A percentile compares a stretch with the other conserved stretches of the same genome.
phyloP scores from a whole-genome alignment of 2,797 vertebrate genomes.

The Sylvilagus floridanus region DNA sequence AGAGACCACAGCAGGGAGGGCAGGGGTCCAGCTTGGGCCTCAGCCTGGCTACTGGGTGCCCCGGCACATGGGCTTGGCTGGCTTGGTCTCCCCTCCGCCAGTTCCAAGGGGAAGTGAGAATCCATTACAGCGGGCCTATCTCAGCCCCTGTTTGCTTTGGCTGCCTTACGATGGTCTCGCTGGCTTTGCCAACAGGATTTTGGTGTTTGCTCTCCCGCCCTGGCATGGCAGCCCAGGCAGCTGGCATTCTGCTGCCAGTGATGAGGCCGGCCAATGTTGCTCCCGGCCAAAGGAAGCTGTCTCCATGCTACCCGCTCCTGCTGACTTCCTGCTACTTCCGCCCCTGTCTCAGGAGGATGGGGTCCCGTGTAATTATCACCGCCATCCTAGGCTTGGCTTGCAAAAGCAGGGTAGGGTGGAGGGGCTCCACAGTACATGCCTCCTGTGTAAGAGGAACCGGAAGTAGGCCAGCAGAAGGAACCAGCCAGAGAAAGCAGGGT shows the following conservation, averaged over 20 bases:
- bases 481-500: neutral
- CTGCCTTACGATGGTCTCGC: constrained; percentile 16
- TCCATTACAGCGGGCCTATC: neutral
- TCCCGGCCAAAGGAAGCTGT: neutral
- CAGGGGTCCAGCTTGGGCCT: neutral
- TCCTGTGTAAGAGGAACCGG: constrained; percentile 19
- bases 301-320: neutral
- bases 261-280: neutral
- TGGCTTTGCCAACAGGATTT: constrained; percentile 83
- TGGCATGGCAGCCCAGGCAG: constrained; percentile 68
- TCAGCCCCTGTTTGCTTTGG: constrained; percentile 79
- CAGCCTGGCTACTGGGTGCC: neutral
- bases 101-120: constrained; percentile 16
- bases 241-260: constrained; percentile 67
- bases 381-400: neutral
- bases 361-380: neutral
- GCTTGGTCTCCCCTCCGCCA: neutral
- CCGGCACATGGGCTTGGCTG: neutral
- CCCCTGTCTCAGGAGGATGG: neutral
- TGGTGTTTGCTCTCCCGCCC: constrained; percentile 76
- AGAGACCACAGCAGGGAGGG: neutral
- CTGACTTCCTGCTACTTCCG: neutral
- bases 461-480: constrained; percentile 53
- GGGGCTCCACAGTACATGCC: neutral
- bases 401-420: neutral